phyloP scores from a whole-genome alignment of 2,113 vertebrate species.

The Emydura subglobosa region DNA sequence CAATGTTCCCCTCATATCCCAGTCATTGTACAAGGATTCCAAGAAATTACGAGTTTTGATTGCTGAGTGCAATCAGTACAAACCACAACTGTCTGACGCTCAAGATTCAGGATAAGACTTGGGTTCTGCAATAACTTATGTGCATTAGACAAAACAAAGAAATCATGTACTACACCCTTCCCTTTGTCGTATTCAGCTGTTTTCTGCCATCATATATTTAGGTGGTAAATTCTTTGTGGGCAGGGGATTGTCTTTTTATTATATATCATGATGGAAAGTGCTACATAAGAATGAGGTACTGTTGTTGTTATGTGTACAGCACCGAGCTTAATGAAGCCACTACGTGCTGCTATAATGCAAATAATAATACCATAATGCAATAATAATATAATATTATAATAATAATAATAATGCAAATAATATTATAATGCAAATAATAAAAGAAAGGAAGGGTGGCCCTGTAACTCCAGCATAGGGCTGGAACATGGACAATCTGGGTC shows the following conservation, averaged over 20 bases:
- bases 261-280: not conserved
- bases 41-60: not conserved
- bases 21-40: not conserved
- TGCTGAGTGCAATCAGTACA: not conserved
- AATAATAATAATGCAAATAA: no score
- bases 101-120: not conserved
- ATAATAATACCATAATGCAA: not conserved
- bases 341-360: not conserved
- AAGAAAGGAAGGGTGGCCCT: not conserved
- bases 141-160: not conserved
- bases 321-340: not conserved
- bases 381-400: no score
- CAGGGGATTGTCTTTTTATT: not conserved
- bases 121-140: not conserved
- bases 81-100: not conserved
- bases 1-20: not conserved
- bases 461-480: fast-evolving
- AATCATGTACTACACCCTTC: not conserved
- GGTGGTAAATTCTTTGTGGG: not conserved
- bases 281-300: not conserved
- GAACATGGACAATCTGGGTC: conserved; percentile 14
- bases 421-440: not conserved
- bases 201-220: not conserved
- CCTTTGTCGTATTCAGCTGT: conserved; percentile 6
- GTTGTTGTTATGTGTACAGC: not conserved